Evolutionary conservation across 2,113 vertebrate species (phyloP), one percentile per base, ranked within the genome.

Genomic region (Bostrychus sinensis): DNA sequence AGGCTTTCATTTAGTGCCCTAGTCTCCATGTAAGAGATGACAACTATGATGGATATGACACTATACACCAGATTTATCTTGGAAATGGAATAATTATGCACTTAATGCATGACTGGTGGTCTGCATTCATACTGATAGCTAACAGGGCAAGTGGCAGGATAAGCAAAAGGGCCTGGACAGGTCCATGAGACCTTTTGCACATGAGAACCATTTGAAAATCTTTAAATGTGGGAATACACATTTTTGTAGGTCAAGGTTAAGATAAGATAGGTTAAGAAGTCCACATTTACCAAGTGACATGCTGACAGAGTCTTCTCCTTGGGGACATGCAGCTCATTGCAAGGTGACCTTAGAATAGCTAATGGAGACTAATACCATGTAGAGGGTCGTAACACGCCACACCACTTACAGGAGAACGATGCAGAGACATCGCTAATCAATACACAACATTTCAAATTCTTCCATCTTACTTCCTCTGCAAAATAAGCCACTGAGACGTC

Each of bases 21-120:
- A 91, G 89, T 92, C 92, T 90, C 81, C 81, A 84, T 88, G 92
- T 91, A 91, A 87, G 89, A 91, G 88, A 87, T 93, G 93, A 93
- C 94, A 94, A 90, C 75, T 63, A 85, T 95, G 94, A 96, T 95
- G 93, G 93, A 96, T 96, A 91, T 92, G 89, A 93, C 90, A 90
- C 85, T 79, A 90, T 89, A 90, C 86, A 91, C 89, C 86, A 93
- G 93, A 95, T 95, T 94, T 94, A 94, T 94, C 94, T 94, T 94
- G 91, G 93, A 95, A 95, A 95, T 94, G 87, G 90, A 94, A 93
- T 93, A 94, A 95, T 94, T 94, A 95, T 91, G 89, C 90, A 91
- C 80, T 92, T 91, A 92, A 91, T 92, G 93, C 91, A 86, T 89
- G 89, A 90, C 87, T 90, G 93, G 92, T 92, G 94, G 93, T 91